phyloP scores from a whole-genome alignment of 2,888 invertebrate species.

The Erannis defoliaria region DNA sequence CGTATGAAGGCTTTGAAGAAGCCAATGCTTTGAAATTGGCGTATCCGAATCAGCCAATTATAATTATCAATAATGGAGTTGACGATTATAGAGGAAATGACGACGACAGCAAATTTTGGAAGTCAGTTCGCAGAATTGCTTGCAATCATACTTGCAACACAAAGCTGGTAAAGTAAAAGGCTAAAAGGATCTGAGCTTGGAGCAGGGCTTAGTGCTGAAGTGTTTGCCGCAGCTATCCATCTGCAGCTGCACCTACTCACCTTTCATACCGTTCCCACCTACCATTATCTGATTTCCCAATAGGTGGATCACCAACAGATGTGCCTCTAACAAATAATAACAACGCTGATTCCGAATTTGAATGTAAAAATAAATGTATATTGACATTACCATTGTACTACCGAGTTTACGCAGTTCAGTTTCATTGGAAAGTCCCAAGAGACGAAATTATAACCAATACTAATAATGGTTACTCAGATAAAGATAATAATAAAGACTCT shows the following conservation, averaged over 20 bases:
- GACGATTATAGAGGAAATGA: not conserved
- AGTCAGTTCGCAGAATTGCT: not conserved
- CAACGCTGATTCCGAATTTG: not conserved
- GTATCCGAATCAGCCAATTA: conserved; percentile 31
- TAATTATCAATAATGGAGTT: conserved; percentile 30
- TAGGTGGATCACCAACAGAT: not conserved
- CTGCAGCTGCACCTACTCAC: not conserved
- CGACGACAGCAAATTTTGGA: not conserved
- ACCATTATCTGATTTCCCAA: not conserved
- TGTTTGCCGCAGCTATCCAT: too few relatives aligned
- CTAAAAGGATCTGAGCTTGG: too few relatives aligned
- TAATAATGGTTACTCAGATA: too few relatives aligned
- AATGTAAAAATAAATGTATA: not conserved
- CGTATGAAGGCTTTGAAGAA: conserved; percentile 27
- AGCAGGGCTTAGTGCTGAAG: too few relatives aligned
- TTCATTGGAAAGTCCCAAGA: not conserved
- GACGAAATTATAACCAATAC: not conserved
- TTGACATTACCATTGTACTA: too few relatives aligned
- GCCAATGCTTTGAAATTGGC: conserved; percentile 16
- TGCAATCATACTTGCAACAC: not conserved
- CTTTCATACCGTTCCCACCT: too few relatives aligned
- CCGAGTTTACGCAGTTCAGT: too few relatives aligned
- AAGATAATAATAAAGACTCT: too few relatives aligned
- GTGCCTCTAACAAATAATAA: not conserved
- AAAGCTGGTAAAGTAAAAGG: not conserved